These are phyloP conservation scores for Chaetodon auriga DNA, from an alignment of 2,113 vertebrate genomes.

Conservation along the genomic window DNA sequence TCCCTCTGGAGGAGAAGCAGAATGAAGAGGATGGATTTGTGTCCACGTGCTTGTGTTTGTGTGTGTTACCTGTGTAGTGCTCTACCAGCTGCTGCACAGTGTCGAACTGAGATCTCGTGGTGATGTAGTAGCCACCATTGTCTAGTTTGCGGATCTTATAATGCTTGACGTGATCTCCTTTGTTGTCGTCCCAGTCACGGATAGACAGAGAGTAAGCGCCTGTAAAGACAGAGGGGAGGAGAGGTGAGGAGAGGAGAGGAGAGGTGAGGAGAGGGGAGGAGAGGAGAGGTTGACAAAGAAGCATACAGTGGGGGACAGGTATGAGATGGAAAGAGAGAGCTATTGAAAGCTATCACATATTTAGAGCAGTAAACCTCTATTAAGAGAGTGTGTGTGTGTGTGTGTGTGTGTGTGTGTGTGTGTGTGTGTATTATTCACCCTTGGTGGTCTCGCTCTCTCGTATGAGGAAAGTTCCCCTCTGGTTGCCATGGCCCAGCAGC, in stretches of 20 bases:
- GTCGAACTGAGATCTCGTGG: slow-evolving; percentile 94
- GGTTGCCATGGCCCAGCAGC: slow-evolving; percentile 88
- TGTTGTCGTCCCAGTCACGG: slow-evolving; percentile 93
- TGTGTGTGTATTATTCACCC: slow-evolving; percentile 77
- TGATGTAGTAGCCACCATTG: slow-evolving; percentile 97
- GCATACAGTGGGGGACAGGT: not conserved
- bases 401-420: not conserved
- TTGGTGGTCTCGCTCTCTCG: slow-evolving; percentile 96
- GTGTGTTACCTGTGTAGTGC: slow-evolving; percentile 91
- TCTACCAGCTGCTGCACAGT: slow-evolving; percentile 91
- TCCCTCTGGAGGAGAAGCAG: not conserved
- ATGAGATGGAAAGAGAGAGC: not conserved
- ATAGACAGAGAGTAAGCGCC: slow-evolving; percentile 97
- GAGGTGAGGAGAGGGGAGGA: too few relatives aligned
- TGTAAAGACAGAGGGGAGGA: slow-evolving; percentile 54
- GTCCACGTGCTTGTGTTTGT: not conserved
- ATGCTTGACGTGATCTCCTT: slow-evolving; percentile 96
- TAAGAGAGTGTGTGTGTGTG: not conserved
- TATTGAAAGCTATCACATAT: not conserved
- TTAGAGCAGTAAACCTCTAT: not conserved
- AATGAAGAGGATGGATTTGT: not conserved
- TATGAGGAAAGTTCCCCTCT: slow-evolving; percentile 92
- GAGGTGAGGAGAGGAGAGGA: not conserved
- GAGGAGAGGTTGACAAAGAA: not conserved
- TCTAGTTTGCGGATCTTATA: slow-evolving; percentile 99